Evolutionary conservation across 1,140 invertebrate species (phyloP).

Genomic region (Papilio glaucus): DNA sequence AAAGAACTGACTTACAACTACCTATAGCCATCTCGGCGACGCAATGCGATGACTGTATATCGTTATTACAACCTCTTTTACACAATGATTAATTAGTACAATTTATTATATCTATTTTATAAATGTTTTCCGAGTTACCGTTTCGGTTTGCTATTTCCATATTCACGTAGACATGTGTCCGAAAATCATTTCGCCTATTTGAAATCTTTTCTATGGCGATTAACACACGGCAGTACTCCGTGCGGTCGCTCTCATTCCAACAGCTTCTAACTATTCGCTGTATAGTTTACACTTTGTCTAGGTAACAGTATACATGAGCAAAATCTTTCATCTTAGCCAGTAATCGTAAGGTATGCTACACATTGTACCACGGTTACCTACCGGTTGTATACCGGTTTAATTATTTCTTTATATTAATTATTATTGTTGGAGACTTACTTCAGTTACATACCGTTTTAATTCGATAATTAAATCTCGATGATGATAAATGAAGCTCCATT

Average conservation of each 20-base stretch:
- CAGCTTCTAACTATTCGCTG: conserved; percentile 25
- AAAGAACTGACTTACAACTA: conserved; percentile 80
- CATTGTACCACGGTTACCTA: conserved; percentile 51
- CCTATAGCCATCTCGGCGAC: conserved; percentile 68
- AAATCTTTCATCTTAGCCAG: conserved; percentile 47
- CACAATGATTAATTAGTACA: conserved; percentile 74
- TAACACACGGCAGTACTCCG: neutral
- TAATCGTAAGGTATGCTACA: conserved; percentile 45
- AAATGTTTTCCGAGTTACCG: conserved; percentile 38
- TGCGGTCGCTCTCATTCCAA: neutral
- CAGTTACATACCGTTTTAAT: conserved; percentile 14
- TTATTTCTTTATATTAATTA: conserved; percentile 47
- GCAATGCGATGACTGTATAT: conserved; percentile 64
- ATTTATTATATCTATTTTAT: conserved; percentile 74
- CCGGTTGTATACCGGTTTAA: conserved; percentile 49
- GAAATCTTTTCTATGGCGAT: neutral
- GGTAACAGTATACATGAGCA: conserved; percentile 53
- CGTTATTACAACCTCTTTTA: conserved; percentile 81
- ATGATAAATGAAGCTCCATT: conserved; percentile 11
- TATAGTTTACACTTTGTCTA: conserved; percentile 15
- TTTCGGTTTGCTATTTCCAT: neutral
- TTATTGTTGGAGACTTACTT: conserved; percentile 42
- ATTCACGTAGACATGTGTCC: neutral
- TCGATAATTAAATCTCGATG: neutral
- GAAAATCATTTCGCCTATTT: neutral